These are phyloP conservation scores for Epinephelus malabaricus DNA, from an alignment of 2,797 vertebrate genomes.

Conservation along the genomic window DNA sequence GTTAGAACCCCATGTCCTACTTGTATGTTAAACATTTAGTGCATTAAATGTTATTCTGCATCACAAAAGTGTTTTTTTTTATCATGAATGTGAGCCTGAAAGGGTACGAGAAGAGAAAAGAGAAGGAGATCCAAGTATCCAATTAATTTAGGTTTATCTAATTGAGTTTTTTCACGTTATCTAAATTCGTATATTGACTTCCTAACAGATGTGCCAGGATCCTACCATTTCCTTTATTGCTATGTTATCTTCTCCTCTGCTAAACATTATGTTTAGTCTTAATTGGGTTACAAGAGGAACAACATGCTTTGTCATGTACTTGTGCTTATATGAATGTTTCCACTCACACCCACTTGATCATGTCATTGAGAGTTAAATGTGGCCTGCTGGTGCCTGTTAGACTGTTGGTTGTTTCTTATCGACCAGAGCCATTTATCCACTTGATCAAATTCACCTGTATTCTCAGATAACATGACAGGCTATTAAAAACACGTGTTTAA, in stretches of 20 bases:
- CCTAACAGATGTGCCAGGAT: not conserved
- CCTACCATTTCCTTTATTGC: not conserved
- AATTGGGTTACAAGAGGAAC: not conserved
- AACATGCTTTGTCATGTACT: not conserved
- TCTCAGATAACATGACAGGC: constrained; percentile 69
- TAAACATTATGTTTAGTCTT: not conserved
- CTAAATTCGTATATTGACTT: constrained; percentile 16
- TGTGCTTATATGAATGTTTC: not conserved
- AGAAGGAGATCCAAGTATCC: not conserved
- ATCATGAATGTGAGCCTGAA: not conserved
- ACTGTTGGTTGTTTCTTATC: constrained; percentile 47
- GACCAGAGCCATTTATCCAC: constrained; percentile 45
- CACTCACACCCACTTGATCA: constrained; percentile 1
- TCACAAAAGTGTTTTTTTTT: not conserved
- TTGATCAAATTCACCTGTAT: constrained; percentile 69
- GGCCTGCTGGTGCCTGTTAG: constrained; percentile 6
- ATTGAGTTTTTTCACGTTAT: constrained; percentile 7
- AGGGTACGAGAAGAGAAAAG: not conserved
- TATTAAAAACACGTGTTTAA: constrained; percentile 71
- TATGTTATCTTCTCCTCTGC: not conserved
- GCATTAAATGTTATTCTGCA: not conserved
- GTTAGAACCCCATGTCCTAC: not conserved
- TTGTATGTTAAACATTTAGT: not conserved
- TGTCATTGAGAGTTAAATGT: constrained; percentile 12
- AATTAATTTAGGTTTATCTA: not conserved